Percentiles rank a stretch among this genome's conserved stretches.
These are phyloP conservation scores for Euzetes globulus DNA, from an alignment of 2,888 invertebrate genomes.

Conservation along the genomic window DNA sequence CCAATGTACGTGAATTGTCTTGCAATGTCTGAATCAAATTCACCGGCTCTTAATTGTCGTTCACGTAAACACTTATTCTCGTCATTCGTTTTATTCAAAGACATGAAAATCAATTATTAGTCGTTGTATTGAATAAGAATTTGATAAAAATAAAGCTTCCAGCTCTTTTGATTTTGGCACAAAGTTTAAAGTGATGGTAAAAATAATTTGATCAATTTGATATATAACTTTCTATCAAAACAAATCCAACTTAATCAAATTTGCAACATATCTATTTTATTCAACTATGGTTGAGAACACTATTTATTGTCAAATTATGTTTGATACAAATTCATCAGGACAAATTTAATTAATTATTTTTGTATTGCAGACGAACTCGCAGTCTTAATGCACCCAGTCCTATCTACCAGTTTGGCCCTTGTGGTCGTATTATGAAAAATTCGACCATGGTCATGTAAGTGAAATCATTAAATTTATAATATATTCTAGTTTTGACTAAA, in stretches of 20 bases:
- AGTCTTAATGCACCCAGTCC: constrained; percentile 94
- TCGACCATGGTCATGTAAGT: constrained; percentile 95
- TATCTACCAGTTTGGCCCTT: constrained; percentile 94
- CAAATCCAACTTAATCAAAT: no score
- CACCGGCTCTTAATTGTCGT: not conserved
- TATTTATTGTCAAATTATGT: no score
- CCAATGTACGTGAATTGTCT: no score
- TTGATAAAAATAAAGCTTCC: not conserved
- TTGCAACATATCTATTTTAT: no score
- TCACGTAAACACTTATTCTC: not conserved
- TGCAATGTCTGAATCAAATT: not conserved
- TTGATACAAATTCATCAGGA: no score
- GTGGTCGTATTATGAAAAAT: constrained; percentile 94
- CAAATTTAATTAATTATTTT: not conserved
- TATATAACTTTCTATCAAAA: not conserved
- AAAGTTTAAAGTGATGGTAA: no score
- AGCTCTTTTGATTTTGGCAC: no score
- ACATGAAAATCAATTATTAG: not conserved
- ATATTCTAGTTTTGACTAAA: no score
- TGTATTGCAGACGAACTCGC: constrained; percentile 60
- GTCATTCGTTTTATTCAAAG: not conserved
- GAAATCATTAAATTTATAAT: constrained; percentile 39
- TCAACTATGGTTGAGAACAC: no score
- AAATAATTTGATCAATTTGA: no score
- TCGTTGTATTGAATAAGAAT: not conserved